Conservation (phyloP, 2,888 invertebrate species). For the Mylabris sibirica region DNA sequence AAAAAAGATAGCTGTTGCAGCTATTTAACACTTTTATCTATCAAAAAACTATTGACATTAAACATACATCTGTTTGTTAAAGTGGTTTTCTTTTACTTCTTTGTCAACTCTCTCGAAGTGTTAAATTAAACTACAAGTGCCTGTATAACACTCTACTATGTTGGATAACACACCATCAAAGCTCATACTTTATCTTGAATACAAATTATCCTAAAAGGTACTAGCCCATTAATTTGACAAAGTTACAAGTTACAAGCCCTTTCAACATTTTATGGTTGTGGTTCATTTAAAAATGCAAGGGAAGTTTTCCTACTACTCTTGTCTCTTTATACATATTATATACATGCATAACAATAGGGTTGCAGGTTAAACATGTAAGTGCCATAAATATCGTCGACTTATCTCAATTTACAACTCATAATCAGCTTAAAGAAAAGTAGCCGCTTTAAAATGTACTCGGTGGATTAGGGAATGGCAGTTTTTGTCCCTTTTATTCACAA, state of each 20-base stretch:
- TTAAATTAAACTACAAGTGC: constrained; percentile 33
- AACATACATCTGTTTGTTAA: not conserved
- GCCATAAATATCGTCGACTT: constrained; percentile 63
- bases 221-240: constrained; percentile 49
- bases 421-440: constrained; percentile 64
- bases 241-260: constrained; percentile 49
- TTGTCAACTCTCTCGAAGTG: constrained; percentile 15
- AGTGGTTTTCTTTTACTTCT: not conserved
- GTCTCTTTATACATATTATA: constrained; percentile 18
- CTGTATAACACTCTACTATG: constrained; percentile 26
- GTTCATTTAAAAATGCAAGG: constrained; percentile 43
- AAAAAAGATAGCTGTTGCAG: not conserved
- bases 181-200: constrained; percentile 42
- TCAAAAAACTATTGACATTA: not conserved
- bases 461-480: constrained; percentile 56
- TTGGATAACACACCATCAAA: not conserved
- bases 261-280: constrained; percentile 38
- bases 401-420: constrained; percentile 63
- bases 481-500: constrained; percentile 55
- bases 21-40: not conserved
- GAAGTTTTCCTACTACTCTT: constrained; percentile 38
- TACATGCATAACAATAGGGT: not conserved
- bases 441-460: constrained; percentile 61
- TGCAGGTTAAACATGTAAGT: constrained; percentile 59
- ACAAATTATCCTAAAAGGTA: constrained; percentile 41